A percentile compares a stretch with the other conserved stretches of the same genome.
Conservation (phyloP, 2,797 vertebrate genomes). For the Onychomys torridus region DNA sequence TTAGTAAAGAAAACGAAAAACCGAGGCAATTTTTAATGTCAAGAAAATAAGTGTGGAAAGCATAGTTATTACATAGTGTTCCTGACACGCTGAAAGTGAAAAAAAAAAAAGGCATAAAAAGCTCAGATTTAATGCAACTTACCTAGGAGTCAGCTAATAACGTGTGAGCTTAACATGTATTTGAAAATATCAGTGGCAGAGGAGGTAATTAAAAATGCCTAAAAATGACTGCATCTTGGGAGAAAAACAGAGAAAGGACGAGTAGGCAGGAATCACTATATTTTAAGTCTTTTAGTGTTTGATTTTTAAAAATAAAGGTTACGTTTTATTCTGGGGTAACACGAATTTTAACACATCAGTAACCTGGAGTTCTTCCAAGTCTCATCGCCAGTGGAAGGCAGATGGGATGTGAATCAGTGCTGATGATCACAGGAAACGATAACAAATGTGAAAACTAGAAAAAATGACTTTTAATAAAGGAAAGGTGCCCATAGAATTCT, state of each 20-base stretch:
- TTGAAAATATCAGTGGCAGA: not conserved
- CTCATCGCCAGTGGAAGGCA: not conserved
- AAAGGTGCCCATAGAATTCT: not conserved
- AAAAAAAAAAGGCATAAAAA: not conserved
- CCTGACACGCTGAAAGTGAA: not conserved
- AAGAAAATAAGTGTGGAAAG: not conserved
- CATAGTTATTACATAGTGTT: not conserved
- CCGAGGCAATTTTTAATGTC: slow-evolving; percentile 12
- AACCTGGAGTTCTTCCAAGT: not conserved
- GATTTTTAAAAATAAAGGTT: not conserved
- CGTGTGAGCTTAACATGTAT: not conserved
- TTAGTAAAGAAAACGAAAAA: slow-evolving; percentile 41
- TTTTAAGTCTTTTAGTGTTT: slow-evolving; percentile 36
- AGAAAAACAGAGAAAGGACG: not conserved
- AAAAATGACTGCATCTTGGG: not conserved
- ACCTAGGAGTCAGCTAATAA: not conserved
- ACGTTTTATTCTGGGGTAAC: not conserved
- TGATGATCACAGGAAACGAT: not conserved
- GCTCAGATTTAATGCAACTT: not conserved
- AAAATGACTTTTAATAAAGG: not conserved
- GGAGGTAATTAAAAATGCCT: not conserved
- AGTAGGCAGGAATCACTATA: not conserved
- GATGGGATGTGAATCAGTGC: not conserved
- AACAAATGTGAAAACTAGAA: not conserved
- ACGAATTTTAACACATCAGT: not conserved